Percentiles rank a stretch among this genome's conserved stretches.
Conservation (phyloP, 2,797 vertebrate species). For the Epinephelus coioides region DNA sequence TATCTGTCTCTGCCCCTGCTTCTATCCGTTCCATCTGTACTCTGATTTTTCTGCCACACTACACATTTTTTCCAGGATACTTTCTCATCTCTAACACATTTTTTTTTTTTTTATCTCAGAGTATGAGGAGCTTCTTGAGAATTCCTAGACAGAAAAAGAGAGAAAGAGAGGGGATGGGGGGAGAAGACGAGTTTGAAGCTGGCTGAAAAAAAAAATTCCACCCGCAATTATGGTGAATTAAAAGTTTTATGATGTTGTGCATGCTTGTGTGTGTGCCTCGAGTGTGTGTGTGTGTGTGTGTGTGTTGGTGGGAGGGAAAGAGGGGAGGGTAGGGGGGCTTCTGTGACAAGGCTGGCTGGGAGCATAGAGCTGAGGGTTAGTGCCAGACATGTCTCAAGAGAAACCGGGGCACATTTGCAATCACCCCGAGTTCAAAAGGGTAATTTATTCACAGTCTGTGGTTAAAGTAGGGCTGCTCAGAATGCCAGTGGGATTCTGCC, state of each 20-base stretch:
- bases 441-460: conserved; percentile 87
- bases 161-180: neutral
- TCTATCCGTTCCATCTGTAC: conserved; percentile 24
- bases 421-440: conserved; percentile 87
- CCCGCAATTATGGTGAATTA: conserved; percentile 72
- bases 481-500: conserved; percentile 82
- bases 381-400: conserved; percentile 85
- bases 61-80: conserved; percentile 42
- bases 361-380: conserved; percentile 79
- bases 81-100: conserved; percentile 36
- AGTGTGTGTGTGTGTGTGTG: conserved; percentile 25
- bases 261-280: conserved; percentile 21
- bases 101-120: conserved; percentile 37
- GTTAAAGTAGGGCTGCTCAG: conserved; percentile 82
- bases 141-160: conserved; percentile 61
- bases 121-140: conserved; percentile 48
- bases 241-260: conserved; percentile 74
- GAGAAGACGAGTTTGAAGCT: conserved; percentile 25
- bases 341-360: conserved; percentile 79
- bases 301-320: conserved; percentile 22
- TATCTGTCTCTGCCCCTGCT: conserved; percentile 32
- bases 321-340: conserved; percentile 26
- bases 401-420: conserved; percentile 85
- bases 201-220: conserved; percentile 45
- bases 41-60: conserved; percentile 44